These are phyloP conservation scores for Sussaba pulchella DNA, from an alignment of 2,888 invertebrate species.

Conservation along the genomic window DNA sequence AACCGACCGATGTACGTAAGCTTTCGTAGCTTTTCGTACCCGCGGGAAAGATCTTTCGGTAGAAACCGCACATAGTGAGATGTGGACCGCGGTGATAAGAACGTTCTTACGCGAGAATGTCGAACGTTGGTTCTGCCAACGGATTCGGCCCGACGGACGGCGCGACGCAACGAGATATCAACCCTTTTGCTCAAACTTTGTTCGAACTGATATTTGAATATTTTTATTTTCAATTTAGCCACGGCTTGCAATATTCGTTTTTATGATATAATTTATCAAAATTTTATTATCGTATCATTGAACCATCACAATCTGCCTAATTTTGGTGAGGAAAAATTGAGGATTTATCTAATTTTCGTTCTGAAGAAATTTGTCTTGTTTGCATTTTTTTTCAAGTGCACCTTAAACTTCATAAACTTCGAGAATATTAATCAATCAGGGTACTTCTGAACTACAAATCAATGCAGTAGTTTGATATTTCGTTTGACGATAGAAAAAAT, in stretches of 20 bases:
- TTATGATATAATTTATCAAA: too few species aligned
- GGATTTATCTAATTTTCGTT: too few species aligned
- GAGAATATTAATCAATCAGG: too few species aligned
- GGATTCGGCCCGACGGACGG: constrained; percentile 46
- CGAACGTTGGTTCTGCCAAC: constrained; percentile 16
- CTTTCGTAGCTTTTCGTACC: constrained; percentile 69
- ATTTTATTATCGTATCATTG: neutral
- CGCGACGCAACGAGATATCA: constrained; percentile 1
- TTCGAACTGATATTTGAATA: too few species aligned
- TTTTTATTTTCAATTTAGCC: neutral
- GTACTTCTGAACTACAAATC: too few species aligned
- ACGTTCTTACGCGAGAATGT: constrained; percentile 33
- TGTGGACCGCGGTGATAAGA: constrained; percentile 12
- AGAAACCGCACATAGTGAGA: constrained; percentile 49
- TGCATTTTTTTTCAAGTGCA: too few species aligned
- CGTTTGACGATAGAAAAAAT: neutral
- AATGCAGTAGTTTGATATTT: too few species aligned
- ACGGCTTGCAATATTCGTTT: neutral
- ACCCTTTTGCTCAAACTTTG: neutral
- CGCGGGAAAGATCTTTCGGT: constrained; percentile 25
- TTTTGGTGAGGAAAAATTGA: too few species aligned
- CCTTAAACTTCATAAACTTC: too few species aligned
- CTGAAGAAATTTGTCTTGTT: too few species aligned
- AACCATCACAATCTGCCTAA: neutral
- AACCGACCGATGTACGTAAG: constrained; percentile 57